Evolutionary conservation across 2,113 vertebrate species (phyloP), one percentile per base, ranked within the genome.

Genomic region (Ciconia stormi): DNA sequence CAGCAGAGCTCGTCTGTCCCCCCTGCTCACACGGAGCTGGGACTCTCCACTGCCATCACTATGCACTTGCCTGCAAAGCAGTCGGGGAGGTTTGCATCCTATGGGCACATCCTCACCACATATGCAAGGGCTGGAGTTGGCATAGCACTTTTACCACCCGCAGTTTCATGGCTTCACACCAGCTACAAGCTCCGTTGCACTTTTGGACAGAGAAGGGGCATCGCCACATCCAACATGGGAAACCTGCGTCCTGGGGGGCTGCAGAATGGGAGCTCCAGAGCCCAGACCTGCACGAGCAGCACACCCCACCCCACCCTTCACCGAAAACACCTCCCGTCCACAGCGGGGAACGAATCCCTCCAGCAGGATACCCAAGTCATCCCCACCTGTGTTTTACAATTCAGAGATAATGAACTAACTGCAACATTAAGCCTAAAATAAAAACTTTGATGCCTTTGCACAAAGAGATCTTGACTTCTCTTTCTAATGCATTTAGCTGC

Each of bases 31-130:
- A 4, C 63, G 81, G 63, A 61, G 63, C 67, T 89, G 81, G 62
- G 46, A n/a, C 29, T 20, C n/a, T 25, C 38, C 38, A 10, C 23
- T 36, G 53, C n/a, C 63, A 90, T 9, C 69, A 6, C 38, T 3
- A 11, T 2, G 17, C 27, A 4, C 32, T 44, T 42, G 52, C 58
- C 71, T 52, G 69, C 69, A 61, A 15, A 52, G 53, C 76, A 14
- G 2, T 0, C 0, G 0, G 78, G 58, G 56, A 79, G 18, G 12
- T 67, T 67, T 71, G 61, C 22, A 76, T n/a, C 81, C 52, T 20
- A 2, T 2, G 13, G 72, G 42, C 42, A 81, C 30, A 16, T 38
- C 52, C 32, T 7, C 13, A 32, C n/a, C 56, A 25, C 11, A 2
- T 1, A 13, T 0, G 1, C 40, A 50, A 34, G 47, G 53, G 40